These are phyloP conservation scores for Alectoris magna DNA, from an alignment of 2,797 vertebrate genomes.

Conservation along the genomic window DNA sequence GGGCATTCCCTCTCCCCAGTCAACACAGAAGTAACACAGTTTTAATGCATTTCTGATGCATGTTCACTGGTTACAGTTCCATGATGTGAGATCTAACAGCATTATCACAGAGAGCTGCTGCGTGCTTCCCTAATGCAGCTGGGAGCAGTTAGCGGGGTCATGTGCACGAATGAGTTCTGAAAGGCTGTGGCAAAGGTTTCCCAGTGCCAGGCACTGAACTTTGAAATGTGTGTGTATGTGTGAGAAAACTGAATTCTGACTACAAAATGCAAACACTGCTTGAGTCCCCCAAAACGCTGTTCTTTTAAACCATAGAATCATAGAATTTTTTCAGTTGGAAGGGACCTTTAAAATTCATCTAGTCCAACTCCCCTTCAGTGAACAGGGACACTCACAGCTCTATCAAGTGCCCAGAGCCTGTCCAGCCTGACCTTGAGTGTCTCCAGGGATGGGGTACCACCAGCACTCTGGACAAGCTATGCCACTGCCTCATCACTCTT, in stretches of 20 bases:
- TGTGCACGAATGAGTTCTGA: not conserved
- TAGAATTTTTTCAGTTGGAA: no score
- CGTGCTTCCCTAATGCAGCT: fast-evolving
- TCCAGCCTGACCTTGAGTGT: no score
- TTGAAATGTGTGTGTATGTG: not conserved
- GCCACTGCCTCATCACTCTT: no score
- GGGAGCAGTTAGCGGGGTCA: fast-evolving
- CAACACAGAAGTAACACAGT: not conserved
- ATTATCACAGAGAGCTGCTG: not conserved
- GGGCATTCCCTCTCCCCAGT: not conserved
- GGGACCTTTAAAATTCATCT: no score
- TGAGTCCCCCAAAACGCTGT: not conserved
- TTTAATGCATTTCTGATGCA: not conserved
- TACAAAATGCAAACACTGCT: not conserved
- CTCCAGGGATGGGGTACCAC: no score
- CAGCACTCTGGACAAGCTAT: no score
- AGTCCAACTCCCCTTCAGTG: no score
- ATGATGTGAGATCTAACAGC: not conserved
- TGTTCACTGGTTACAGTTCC: not conserved
- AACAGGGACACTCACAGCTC: no score
- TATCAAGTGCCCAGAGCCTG: no score
- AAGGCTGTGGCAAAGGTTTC: not conserved
- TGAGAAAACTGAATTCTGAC: not conserved
- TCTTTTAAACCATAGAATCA: not conserved
- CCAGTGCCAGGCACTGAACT: not conserved